These are phyloP conservation scores for Rhopalosiphum maidis DNA, from an alignment of 1,140 invertebrate genomes.

Conservation along the genomic window DNA sequence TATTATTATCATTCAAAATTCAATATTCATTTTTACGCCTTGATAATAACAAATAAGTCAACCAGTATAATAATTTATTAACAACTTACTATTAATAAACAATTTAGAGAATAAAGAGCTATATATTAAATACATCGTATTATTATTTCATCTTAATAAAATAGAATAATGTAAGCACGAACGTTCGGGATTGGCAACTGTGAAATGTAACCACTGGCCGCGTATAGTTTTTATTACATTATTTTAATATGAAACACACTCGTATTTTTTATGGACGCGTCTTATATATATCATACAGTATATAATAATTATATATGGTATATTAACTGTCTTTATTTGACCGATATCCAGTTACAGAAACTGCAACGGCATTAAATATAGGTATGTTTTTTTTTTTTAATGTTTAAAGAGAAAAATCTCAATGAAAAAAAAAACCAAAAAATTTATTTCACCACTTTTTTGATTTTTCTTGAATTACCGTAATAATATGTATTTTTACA, in stretches of 20 bases:
- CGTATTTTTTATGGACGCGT: neutral
- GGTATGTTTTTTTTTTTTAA: neutral
- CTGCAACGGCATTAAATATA: neutral
- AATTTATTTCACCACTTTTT: neutral
- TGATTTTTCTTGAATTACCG: neutral
- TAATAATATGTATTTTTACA: neutral
- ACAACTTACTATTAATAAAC: no score
- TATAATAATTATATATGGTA: no score
- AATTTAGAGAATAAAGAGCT: no score
- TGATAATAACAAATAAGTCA: no score
- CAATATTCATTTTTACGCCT: no score
- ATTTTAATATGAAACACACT: neutral
- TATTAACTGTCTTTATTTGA: neutral
- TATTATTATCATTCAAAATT: no score
- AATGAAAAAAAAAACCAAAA: neutral
- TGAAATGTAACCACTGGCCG: neutral
- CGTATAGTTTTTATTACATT: neutral
- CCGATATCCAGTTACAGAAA: neutral
- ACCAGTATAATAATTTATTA: no score
- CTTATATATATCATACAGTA: neutral
- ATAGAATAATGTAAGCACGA: neutral
- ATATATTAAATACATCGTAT: no score
- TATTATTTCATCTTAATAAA: no score
- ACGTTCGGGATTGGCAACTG: neutral
- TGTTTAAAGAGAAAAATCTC: neutral